Evolutionary conservation across 1,140 invertebrate species (phyloP).

Genomic region (Amyelois transitella): DNA sequence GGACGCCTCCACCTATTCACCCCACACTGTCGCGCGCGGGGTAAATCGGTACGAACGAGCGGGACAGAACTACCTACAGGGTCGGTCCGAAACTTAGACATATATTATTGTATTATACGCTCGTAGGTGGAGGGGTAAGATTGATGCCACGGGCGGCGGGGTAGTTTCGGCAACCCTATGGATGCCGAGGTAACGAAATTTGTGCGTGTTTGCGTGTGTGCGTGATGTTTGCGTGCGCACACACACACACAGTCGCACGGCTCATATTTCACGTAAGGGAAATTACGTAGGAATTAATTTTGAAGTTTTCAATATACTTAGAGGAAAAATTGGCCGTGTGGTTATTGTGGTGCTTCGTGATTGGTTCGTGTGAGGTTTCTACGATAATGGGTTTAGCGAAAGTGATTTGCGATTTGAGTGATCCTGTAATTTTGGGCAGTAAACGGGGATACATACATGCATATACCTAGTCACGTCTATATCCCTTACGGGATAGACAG

Average conservation of each 20-base stretch:
- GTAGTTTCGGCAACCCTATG: constrained; percentile 69
- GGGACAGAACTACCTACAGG: constrained; percentile 55
- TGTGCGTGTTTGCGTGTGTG: constrained; percentile 52
- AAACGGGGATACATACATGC: too few species aligned
- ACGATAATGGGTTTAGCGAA: neutral
- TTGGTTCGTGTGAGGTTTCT: constrained; percentile 30
- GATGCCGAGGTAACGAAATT: constrained; percentile 62
- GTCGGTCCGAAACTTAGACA: constrained; percentile 72
- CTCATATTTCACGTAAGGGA: constrained; percentile 65
- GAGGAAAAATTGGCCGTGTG: constrained; percentile 47
- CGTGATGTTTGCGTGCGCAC: constrained; percentile 18
- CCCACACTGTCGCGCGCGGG: constrained; percentile 23
- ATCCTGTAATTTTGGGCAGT: too few species aligned
- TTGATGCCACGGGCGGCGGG: constrained; percentile 60
- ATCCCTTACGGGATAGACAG: too few species aligned
- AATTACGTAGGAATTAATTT: constrained; percentile 72
- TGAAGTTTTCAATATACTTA: constrained; percentile 67
- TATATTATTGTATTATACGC: constrained; percentile 73
- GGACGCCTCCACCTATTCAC: constrained; percentile 52
- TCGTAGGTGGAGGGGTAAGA: constrained; percentile 71
- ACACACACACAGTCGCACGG: constrained; percentile 17
- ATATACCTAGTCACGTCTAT: too few species aligned
- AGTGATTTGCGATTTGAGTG: neutral
- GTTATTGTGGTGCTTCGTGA: constrained; percentile 39
- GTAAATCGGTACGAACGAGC: constrained; percentile 14